Base-by-base conservation (phyloP, 2,797 vertebrate genomes). In the Atherinosoma microstoma region DNA sequence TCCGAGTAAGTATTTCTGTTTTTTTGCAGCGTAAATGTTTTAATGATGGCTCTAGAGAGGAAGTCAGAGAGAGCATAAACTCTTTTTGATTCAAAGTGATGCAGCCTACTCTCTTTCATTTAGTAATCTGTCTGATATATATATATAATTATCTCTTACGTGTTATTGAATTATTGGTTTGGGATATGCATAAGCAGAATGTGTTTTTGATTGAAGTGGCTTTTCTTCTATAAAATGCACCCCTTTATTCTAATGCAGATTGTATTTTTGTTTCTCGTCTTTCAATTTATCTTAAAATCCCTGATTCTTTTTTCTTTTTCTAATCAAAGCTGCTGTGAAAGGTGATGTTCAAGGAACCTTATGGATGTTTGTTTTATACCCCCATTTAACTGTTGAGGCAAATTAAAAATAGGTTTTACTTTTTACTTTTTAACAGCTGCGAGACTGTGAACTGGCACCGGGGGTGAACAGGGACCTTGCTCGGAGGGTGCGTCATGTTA, bases 391-490 rank as follows among this genome's bases (percentile, higher is more conserved):
- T 45, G 13, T 5, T 1, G 27, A 64, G 45, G 30, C 53, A 10
- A 11, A 22, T 47, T 38, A 66, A 70, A 49, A 16, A 30, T 74
- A 18, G 8, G 16, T 65, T 80, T 53, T 67, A 11, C 56, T 54
- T n/a, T 82, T n/a, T 59, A 2, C 13, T 32, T 29, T 27, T 60
- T 11, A 24, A 47, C 80, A 98, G 97, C 93, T 98, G 64, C 93
- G 97, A 24, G 97, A 98, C 68, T 98, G 97, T 53, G 97, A 98
- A 68, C 91, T 98, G 87, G 97, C 96, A 56, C 97, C 97, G 0
- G 96, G 95, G 0, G 97, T 98, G 82, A 98, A 98, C 89, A 90
- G 96, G 16, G 97, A 98, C 80, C 91, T 98, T 81, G 96, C 95
- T 0, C 94, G 96, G 0, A 92, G 97, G 0, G 96, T 97, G 18